phyloP scores from a whole-genome alignment of 2,113 vertebrate genomes.

The Ctenodactylus gundi region DNA sequence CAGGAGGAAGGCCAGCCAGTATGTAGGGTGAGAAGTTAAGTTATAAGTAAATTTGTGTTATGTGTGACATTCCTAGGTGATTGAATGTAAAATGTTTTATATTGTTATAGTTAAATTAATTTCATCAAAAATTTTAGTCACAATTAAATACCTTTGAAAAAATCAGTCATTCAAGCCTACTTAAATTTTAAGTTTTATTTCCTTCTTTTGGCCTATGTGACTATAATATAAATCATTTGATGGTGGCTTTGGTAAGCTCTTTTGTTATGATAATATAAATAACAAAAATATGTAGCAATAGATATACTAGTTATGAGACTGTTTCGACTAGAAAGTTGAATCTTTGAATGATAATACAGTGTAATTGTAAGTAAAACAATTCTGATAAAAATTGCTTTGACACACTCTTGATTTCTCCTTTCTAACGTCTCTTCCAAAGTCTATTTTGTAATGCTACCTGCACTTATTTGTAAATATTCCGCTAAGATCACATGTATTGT shows the following conservation, averaged over 20 bases:
- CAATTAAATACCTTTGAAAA: not conserved
- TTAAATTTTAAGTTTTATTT: slow-evolving; percentile 29
- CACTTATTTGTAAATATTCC: slow-evolving; percentile 70
- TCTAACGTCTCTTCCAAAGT: slow-evolving; percentile 55
- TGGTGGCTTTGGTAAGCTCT: not conserved
- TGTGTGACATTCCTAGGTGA: not conserved
- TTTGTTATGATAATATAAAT: not conserved
- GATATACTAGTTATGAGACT: not conserved
- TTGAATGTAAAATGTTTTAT: not conserved
- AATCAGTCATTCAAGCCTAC: not conserved
- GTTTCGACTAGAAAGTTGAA: not conserved
- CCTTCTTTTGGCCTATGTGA: not conserved
- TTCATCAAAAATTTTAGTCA: not conserved
- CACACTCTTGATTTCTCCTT: slow-evolving; percentile 38
- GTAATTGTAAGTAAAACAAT: slow-evolving; percentile 32
- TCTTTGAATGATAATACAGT: slow-evolving; percentile 24
- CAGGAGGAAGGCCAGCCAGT: not conserved
- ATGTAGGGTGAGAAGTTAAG: not conserved
- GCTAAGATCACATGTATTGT: slow-evolving; percentile 54
- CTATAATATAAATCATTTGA: not conserved
- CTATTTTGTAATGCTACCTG: slow-evolving; percentile 66
- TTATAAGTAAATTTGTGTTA: not conserved
- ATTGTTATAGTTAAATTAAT: not conserved
- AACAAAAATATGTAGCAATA: not conserved
- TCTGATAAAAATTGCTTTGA: slow-evolving; percentile 36